phyloP scores from a whole-genome alignment of 1,140 invertebrate genomes.

The Drosophila kohkoa region DNA sequence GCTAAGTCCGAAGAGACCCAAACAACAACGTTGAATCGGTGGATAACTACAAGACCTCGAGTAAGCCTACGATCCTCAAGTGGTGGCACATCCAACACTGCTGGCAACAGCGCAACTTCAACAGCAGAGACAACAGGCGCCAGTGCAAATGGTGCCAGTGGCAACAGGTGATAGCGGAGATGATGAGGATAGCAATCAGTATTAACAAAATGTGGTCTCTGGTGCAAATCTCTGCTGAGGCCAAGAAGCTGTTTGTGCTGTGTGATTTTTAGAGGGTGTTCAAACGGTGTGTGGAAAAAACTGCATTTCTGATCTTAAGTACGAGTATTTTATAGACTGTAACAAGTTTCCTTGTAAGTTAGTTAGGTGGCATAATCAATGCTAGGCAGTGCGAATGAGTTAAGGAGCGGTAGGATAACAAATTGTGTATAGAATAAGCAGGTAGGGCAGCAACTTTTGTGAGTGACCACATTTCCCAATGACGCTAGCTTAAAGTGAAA shows the following conservation, averaged over 20 bases:
- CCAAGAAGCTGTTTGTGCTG: conserved; percentile 43
- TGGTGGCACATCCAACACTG: neutral
- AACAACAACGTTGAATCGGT: conserved; percentile 59
- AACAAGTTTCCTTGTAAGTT: conserved; percentile 76
- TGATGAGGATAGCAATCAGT: conserved; percentile 24
- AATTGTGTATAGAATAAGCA: conserved; percentile 51
- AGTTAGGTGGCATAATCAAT: conserved; percentile 52
- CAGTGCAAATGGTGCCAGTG: conserved; percentile 27
- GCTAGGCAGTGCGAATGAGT: conserved; percentile 18
- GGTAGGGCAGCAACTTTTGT: conserved; percentile 14
- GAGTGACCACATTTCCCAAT: neutral
- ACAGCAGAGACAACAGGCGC: neutral
- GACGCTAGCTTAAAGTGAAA: conserved; percentile 20
- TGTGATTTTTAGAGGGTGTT: conserved; percentile 61
- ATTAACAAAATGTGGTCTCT: conserved; percentile 30
- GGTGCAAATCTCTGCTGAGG: conserved; percentile 5
- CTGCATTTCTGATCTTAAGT: conserved; percentile 35
- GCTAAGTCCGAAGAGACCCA: conserved; percentile 30
- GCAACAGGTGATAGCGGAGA: conserved; percentile 37
- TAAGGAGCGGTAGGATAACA: conserved; percentile 54
- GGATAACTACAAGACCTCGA: conserved; percentile 73
- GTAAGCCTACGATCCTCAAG: conserved; percentile 51
- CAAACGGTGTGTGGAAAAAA: conserved; percentile 27
- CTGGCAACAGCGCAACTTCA: conserved; percentile 11
- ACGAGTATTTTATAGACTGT: conserved; percentile 80